phyloP scores from a whole-genome alignment of 2,113 vertebrate genomes.

The Okapia johnstoni region DNA sequence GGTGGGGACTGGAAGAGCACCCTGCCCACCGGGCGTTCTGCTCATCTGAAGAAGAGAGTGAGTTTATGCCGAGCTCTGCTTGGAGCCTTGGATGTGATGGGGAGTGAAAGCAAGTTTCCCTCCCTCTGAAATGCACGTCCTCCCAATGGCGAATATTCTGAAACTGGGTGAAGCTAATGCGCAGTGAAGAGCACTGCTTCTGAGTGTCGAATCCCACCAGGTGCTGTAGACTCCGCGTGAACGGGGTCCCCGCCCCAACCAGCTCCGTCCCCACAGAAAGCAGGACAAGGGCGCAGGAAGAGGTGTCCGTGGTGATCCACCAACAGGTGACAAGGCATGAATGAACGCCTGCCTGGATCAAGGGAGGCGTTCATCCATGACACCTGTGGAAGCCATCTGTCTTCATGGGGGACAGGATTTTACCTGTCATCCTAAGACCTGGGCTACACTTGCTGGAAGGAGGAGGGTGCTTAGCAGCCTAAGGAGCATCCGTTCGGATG shows the following conservation, averaged over 20 bases:
- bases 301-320: rapidly evolving
- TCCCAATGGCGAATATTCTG: not conserved
- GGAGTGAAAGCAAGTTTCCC: not conserved
- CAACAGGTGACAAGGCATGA: not conserved
- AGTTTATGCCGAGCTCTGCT: rapidly evolving
- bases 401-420: not conserved
- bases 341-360: not conserved
- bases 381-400: not conserved
- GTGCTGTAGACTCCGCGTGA: rapidly evolving
- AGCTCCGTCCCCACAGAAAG: rapidly evolving
- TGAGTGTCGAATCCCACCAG: not conserved
- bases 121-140: rapidly evolving
- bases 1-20: no score
- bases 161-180: rapidly evolving
- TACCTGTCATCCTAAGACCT: not conserved
- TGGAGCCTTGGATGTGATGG: not conserved
- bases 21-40: not conserved
- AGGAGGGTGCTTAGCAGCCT: rapidly evolving
- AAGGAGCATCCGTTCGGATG: rapidly evolving
- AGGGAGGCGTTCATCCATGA: rapidly evolving
- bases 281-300: rapidly evolving
- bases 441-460: rapidly evolving
- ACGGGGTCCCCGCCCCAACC: rapidly evolving
- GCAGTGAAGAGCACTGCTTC: rapidly evolving
- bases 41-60: not conserved